Evolutionary conservation across 2,888 invertebrate genomes (phyloP), one percentile per base, ranked within the genome.

Genomic region (Archips crataeganus): DNA sequence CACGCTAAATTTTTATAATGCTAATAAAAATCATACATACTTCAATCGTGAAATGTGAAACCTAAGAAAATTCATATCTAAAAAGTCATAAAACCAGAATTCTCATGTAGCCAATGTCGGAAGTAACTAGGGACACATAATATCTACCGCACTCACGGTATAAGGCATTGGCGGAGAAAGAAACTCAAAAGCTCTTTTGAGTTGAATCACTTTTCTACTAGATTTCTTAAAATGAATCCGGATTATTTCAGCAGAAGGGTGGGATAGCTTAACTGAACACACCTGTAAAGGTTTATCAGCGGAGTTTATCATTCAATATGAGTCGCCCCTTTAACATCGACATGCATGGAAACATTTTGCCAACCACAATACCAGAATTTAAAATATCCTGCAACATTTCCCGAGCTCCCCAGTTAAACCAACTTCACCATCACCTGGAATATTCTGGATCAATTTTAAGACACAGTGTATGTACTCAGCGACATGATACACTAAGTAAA

Each of bases 1-100:
- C 68, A 47, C 23, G 49, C 68, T 69, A 73, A 72, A 73, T 73
- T 59, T 39, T 15, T 23, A 54, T 63, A 47, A 61, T 77, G 76
- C 57, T 77, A 71, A 77, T 23, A 23, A 6, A 51, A 51, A 8
- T 54, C 23, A 54, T 54, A 54, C 51, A 54, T 54, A 54, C 54
- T 2, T 15, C 9, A 54, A 54, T 23, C 23, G 23, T 23, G 23
- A 23, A 23, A 23, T 23, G 23, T 23, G 23, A 23, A 23, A 23
- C 23, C 23, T 54, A 54, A 23, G 23, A n/a, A 11, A 47, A 47
- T n/a, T 51, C 49, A 51, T 51, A 51, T 51, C 5, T 23, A 57
- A 57, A 54, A 54, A 57, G 9, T 51, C 8, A 23, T 8, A 57
- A 32, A 32, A 57, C 11, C 11, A 32, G 11, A 57, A 32, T 4